Evolutionary conservation across 2,888 invertebrate species (phyloP).

Genomic region (Iphiclides podalirius): DNA sequence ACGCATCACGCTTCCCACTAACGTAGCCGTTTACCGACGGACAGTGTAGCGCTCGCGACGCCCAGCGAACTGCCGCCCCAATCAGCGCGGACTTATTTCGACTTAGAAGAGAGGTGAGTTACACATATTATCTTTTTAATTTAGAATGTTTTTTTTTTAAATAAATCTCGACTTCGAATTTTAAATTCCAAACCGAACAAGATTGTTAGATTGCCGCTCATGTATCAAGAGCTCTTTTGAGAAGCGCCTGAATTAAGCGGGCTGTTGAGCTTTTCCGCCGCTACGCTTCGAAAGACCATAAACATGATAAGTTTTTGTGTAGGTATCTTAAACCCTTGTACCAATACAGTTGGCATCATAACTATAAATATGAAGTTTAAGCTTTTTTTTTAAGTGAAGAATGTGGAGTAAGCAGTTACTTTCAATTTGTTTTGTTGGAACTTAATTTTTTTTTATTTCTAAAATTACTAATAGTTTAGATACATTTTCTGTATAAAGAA

Average conservation of each 20-base stretch:
- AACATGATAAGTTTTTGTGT: conserved; percentile 1
- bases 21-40: conserved; percentile 50
- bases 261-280: conserved; percentile 59
- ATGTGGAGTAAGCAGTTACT: background rate
- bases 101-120: conserved; percentile 63
- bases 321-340: conserved; percentile 5
- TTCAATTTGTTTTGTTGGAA: conserved; percentile 4
- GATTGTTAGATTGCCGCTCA: conserved; percentile 6
- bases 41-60: conserved; percentile 56
- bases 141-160: conserved; percentile 14
- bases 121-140: conserved; percentile 7
- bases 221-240: conserved; percentile 32
- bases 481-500: too few species aligned
- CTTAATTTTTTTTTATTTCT: too few species aligned
- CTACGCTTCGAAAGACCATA: conserved; percentile 36
- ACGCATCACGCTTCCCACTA: conserved; percentile 70
- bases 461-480: too few species aligned
- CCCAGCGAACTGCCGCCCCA: conserved; percentile 46
- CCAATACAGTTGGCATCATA: background rate
- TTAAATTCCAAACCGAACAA: conserved; percentile 4
- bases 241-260: conserved; percentile 57
- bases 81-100: conserved; percentile 53
- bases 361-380: background rate
- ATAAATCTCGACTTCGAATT: conserved; percentile 1
- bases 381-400: background rate